These are phyloP conservation scores for Magallana ariakensis DNA, from an alignment of 1,140 invertebrate genomes.

Conservation along the genomic window DNA sequence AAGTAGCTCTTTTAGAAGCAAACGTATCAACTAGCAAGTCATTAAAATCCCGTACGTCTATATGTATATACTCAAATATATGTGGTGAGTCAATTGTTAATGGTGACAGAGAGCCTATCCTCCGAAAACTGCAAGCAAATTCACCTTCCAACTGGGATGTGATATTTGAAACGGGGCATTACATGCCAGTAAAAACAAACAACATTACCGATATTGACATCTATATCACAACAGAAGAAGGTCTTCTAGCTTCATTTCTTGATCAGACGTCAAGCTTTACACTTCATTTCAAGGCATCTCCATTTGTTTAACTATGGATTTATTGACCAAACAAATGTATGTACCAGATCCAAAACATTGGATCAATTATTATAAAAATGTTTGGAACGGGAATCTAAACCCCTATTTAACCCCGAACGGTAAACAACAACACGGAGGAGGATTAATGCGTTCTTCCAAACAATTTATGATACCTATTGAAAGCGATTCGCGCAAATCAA, in stretches of 20 bases:
- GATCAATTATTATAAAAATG: conserved; percentile 49
- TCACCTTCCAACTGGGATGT: conserved; percentile 34
- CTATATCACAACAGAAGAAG: conserved; percentile 53
- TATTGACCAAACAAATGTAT: conserved; percentile 39
- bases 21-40: conserved; percentile 14
- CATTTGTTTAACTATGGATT: conserved; percentile 51
- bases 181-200: conserved; percentile 51
- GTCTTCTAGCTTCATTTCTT: conserved; percentile 57
- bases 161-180: conserved; percentile 55
- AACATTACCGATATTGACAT: conserved; percentile 53
- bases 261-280: conserved; percentile 47
- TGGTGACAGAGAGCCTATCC: conserved; percentile 46
- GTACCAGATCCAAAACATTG: conserved; percentile 49
- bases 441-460: conserved; percentile 26
- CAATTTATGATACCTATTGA: conserved; percentile 50
- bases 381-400: conserved; percentile 33
- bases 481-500: neutral
- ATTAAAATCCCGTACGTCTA: neutral
- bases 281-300: conserved; percentile 61
- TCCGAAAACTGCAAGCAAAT: conserved; percentile 15
- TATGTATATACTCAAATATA: conserved; percentile 52
- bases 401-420: conserved; percentile 37
- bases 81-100: conserved; percentile 54
- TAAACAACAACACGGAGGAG: conserved; percentile 45
- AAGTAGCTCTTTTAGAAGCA: conserved; percentile 47